Evolutionary conservation across 2,113 vertebrate genomes (phyloP).

Genomic region (Percina caprodes): DNA sequence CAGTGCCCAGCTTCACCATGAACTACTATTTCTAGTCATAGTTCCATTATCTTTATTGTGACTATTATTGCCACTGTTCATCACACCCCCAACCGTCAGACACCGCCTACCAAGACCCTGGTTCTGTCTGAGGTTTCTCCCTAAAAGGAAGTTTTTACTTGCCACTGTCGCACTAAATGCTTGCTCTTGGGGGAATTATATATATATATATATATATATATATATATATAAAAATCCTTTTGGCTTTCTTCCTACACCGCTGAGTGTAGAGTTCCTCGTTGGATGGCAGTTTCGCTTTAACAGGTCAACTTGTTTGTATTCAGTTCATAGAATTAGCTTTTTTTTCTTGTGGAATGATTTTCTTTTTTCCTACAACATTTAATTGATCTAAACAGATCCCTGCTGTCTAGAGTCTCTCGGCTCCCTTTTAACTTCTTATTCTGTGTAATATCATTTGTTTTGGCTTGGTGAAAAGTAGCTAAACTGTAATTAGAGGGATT

Average conservation of each 20-base stretch:
- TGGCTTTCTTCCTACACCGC: background rate
- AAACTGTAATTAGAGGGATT: conserved; percentile 21
- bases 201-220: too few relatives aligned
- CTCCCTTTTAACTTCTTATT: background rate
- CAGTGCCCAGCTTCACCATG: too few relatives aligned
- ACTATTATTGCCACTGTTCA: too few relatives aligned
- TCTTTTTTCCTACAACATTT: background rate
- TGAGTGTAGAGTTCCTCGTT: background rate
- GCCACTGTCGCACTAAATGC: too few relatives aligned
- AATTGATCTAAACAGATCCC: conserved; percentile 1
- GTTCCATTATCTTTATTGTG: too few relatives aligned
- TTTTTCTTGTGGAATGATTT: background rate
- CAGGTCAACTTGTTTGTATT: background rate
- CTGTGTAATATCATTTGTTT: conserved; percentile 20
- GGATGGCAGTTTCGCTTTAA: background rate
- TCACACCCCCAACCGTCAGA: too few relatives aligned
- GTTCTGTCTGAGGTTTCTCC: too few relatives aligned
- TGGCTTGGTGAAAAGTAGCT: conserved; percentile 20
- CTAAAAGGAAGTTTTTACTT: too few relatives aligned
- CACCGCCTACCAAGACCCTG: too few relatives aligned
- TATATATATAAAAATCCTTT: background rate
- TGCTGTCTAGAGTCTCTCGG: background rate
- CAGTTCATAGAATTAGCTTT: background rate
- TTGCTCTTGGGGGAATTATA: too few relatives aligned
- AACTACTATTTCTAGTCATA: too few relatives aligned